A percentile compares a stretch with the other conserved stretches of the same genome.
Conservation (phyloP, 2,113 vertebrate genomes). For the Rhabdomys dilectus region DNA sequence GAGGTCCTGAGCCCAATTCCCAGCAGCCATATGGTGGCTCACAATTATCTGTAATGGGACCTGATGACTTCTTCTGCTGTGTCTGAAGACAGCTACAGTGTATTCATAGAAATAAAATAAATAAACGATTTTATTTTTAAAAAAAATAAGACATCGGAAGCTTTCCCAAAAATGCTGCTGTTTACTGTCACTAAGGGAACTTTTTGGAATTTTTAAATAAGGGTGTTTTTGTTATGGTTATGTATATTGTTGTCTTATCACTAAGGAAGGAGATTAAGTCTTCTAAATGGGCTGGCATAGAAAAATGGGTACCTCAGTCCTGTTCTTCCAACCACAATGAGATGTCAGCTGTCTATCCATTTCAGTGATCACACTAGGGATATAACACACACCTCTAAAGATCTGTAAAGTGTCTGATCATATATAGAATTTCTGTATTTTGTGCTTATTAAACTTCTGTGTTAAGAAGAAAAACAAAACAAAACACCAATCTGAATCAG, state of each 20-base stretch:
- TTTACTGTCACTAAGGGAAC: background rate
- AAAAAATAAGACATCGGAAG: too few relatives aligned
- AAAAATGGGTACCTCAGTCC: too few relatives aligned
- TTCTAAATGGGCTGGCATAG: background rate
- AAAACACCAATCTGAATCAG: background rate
- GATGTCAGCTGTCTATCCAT: background rate
- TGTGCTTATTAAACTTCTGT: background rate
- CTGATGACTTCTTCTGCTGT: too few relatives aligned
- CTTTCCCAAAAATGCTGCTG: background rate
- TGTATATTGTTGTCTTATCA: background rate
- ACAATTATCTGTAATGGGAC: too few relatives aligned
- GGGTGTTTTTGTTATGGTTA: background rate
- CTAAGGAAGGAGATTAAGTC: background rate
- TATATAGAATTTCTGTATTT: background rate
- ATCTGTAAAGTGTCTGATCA: too few relatives aligned
- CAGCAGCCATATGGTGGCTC: too few relatives aligned
- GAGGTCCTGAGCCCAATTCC: too few relatives aligned
- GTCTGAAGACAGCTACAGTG: too few relatives aligned
- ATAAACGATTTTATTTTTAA: too few relatives aligned
- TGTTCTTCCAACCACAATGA: background rate
- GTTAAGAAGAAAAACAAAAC: background rate
- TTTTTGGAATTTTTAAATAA: background rate
- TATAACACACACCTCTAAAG: background rate
- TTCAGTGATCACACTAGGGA: background rate
- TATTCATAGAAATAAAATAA: too few relatives aligned